Percentiles rank a stretch among this genome's conserved stretches.
phyloP scores from a whole-genome alignment of 1,140 invertebrate species.

The Aricia agestis region DNA sequence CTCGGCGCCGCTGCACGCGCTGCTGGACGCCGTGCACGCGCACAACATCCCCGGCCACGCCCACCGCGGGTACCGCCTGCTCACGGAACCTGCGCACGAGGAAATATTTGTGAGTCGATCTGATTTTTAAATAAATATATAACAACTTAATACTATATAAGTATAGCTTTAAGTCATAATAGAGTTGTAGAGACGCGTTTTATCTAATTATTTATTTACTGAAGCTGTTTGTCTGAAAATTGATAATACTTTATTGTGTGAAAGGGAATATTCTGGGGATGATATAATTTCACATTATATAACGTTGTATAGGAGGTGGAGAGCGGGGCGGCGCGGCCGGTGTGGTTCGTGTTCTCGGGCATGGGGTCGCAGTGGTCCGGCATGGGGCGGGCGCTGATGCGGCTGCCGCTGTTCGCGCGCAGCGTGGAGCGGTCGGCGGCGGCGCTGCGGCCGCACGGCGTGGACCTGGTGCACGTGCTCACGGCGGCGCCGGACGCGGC shows the following conservation, averaged over 20 bases:
- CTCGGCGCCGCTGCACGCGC: slow-evolving; percentile 86
- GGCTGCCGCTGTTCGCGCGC: slow-evolving; percentile 86
- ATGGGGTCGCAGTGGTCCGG: slow-evolving; percentile 98
- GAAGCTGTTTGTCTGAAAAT: too few species aligned
- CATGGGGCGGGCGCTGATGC: slow-evolving; percentile 92
- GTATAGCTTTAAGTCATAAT: too few species aligned
- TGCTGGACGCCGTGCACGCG: slow-evolving; percentile 86
- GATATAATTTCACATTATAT: too few species aligned
- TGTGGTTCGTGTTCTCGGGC: slow-evolving; percentile 97
- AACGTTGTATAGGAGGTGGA: slow-evolving; percentile 36
- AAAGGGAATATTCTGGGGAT: too few species aligned
- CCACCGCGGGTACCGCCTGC: slow-evolving; percentile 86
- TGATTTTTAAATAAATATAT: not conserved
- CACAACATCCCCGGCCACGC: slow-evolving; percentile 82
- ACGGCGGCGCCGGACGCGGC: slow-evolving; percentile 84
- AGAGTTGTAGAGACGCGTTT: too few species aligned
- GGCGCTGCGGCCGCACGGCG: slow-evolving; percentile 83
- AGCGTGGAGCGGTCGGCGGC: slow-evolving; percentile 87
- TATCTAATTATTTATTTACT: too few species aligned
- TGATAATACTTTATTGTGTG: too few species aligned
- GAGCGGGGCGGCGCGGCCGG: slow-evolving; percentile 80
- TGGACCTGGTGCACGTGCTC: slow-evolving; percentile 90
- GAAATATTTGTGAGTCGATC: slow-evolving; percentile 65
- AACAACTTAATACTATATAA: too few species aligned
- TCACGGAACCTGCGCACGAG: slow-evolving; percentile 74